Conservation (phyloP, 2,888 invertebrate species). For the Galeruca laticollis region DNA sequence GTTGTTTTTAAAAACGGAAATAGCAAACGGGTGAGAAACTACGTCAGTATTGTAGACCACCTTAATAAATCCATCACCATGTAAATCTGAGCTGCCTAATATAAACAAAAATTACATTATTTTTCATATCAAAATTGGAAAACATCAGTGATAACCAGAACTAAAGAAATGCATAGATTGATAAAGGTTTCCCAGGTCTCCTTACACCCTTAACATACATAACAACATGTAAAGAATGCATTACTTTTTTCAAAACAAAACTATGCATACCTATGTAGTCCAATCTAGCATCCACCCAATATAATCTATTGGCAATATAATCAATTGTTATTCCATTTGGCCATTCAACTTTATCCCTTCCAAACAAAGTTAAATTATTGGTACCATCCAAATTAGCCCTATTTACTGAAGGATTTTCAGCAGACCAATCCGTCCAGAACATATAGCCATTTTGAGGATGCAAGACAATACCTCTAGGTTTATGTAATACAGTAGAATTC, state of each 20-base stretch:
- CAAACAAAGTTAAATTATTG: constrained; percentile 75
- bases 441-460: constrained; percentile 85
- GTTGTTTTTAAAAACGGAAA: constrained; percentile 85
- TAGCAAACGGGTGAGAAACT: constrained; percentile 87
- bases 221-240: too few relatives aligned
- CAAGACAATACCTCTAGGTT: constrained; percentile 73
- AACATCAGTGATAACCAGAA: too few relatives aligned
- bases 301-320: constrained; percentile 80
- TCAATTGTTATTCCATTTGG: constrained; percentile 91
- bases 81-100: constrained; percentile 70
- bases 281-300: constrained; percentile 88
- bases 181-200: too few relatives aligned
- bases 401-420: constrained; percentile 80
- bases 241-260: too few relatives aligned
- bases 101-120: background rate
- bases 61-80: constrained; percentile 70
- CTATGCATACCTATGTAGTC: constrained; percentile 74
- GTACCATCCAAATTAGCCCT: constrained; percentile 85
- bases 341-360: constrained; percentile 80
- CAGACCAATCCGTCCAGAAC: constrained; percentile 93
- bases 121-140: too few relatives aligned
- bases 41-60: constrained; percentile 73
- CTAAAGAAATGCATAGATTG: too few relatives aligned
- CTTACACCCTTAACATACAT: too few relatives aligned
- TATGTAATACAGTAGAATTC: constrained; percentile 71